Evolutionary conservation across 1,140 invertebrate species (phyloP), one percentile per base, ranked within the genome.

Genomic region (Saccostrea echinata): DNA sequence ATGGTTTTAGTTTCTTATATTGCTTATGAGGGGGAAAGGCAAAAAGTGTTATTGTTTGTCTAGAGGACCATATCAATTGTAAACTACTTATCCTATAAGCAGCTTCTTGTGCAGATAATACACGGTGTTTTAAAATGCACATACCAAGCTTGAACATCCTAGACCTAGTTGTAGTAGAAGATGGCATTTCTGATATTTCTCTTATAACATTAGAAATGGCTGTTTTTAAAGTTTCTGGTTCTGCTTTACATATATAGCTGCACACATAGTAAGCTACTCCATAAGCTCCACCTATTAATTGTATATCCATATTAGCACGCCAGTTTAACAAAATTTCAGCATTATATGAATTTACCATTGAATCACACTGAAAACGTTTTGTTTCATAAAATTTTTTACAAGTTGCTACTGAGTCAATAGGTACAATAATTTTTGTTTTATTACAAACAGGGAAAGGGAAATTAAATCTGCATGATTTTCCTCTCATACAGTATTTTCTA

Each of bases 291-390:
- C 84, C 35, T 16, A 90, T 87, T 16, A 88, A 71, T 51, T 90
- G 90, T 24, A 90, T 84, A 76, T 91, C 91, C 88, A 91, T 91
- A 86, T 91, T 91, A 71, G 90, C 91, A 64, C 87, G 12, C 88
- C 89, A 91, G 33, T 90, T 55, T 52, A 84, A 27, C 3, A 91
- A 83, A 33, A 90, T 86, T 16, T 51, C 82, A 43, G 86, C 35
- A 88, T 90, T 91, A 33, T 88, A 91, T 57, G 71, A 80, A 90
- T 91, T 91, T 13, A 91, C 86, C 53, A 86, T 87, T 9, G 24
- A 53, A 84, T 80, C 84, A 16, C 81, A 0, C 21, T 18, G 1
- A 51, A 24, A 30, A 27, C 91, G 43, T 86, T 86, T 86, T 24
- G 85, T 86, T 43, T 68, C 13, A 82, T 90, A 90, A 88, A 90